Evolutionary conservation across 2,888 invertebrate genomes (phyloP), one percentile per base, ranked within the genome.

Genomic region (Diloba caeruleocephala): DNA sequence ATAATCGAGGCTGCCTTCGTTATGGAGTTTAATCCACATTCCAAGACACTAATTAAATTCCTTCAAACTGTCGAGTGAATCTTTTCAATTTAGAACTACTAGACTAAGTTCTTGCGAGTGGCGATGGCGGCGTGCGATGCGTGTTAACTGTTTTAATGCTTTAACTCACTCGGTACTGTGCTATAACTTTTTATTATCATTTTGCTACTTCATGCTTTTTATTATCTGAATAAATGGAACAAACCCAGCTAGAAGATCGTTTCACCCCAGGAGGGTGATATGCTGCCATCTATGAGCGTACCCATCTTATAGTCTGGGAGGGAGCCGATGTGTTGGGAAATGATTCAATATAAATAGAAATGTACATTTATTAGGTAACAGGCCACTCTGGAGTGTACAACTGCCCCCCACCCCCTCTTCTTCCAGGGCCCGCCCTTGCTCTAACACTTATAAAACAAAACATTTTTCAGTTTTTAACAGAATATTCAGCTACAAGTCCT

Each of bases 11-110:
- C 70, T 56, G 73, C 76, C 76, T 77, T 67, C 81, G 74, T 84
- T 77, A 78, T 74, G 68, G 65, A 82, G 82, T 79, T 84, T 84
- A 85, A 86, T 85, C 83, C 81, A 79, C 81, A 84, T 85, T 83
- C 84, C 81, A 65, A 78, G 66, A 68, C 81, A 82, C 75, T 89
- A 89, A 90, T 90, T 87, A 89, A 89, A 90, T 89, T 88, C 88
- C 85, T 67, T 68, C 75, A 75, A 76, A 78, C 75, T 78, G 72
- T 49, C 64, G 75, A 68, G 75, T 69, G 73, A 79, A 81, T 81
- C 78, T 81, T 81, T 82, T 79, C 70, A 78, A 76, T 76, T 77
- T 71, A 66, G 71, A 74, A 73, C 73, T 71, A 62, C 45, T 50
- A 66, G 60, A 61, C 51, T 61, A 59, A 61, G 58, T 66, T 71